phyloP scores from a whole-genome alignment of 2,113 vertebrate genomes.

The Perognathus longimembris region DNA sequence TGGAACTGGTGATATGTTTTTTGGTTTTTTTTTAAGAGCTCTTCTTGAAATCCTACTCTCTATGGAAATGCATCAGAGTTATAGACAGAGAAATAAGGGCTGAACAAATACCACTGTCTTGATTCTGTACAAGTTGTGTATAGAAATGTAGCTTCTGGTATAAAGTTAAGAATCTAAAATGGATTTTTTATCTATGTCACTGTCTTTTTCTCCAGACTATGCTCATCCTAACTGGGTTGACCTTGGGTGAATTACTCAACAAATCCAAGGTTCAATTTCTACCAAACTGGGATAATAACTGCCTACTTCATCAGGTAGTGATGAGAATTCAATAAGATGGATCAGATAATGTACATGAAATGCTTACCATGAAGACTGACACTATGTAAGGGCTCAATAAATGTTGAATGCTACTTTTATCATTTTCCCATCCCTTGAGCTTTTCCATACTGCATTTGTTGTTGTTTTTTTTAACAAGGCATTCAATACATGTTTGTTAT shows the following conservation, averaged over 20 bases:
- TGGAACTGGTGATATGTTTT: not conserved
- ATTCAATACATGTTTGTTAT: slow-evolving; percentile 24
- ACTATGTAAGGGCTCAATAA: not conserved
- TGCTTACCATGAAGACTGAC: not conserved
- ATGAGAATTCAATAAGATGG: not conserved
- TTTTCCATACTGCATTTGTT: not conserved
- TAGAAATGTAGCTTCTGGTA: not conserved
- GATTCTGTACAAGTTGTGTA: not conserved
- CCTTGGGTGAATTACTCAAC: not conserved
- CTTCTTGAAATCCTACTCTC: not conserved
- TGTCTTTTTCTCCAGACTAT: not conserved
- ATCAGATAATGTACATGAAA: not conserved
- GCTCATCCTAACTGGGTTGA: not conserved
- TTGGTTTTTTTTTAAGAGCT: not conserved
- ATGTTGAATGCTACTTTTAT: not conserved
- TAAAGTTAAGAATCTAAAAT: slow-evolving; percentile 19
- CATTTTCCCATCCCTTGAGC: not conserved
- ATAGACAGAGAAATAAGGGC: not conserved
- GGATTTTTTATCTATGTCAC: not conserved
- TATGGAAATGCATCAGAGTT: not conserved
- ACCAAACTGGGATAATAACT: not conserved
- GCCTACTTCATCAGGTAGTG: not conserved
- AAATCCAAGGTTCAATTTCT: not conserved
- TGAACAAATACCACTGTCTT: not conserved
- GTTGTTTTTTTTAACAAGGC: not conserved